These are phyloP conservation scores for Rotaria macrura DNA, from an alignment of 2,888 invertebrate genomes.

Conservation along the genomic window DNA sequence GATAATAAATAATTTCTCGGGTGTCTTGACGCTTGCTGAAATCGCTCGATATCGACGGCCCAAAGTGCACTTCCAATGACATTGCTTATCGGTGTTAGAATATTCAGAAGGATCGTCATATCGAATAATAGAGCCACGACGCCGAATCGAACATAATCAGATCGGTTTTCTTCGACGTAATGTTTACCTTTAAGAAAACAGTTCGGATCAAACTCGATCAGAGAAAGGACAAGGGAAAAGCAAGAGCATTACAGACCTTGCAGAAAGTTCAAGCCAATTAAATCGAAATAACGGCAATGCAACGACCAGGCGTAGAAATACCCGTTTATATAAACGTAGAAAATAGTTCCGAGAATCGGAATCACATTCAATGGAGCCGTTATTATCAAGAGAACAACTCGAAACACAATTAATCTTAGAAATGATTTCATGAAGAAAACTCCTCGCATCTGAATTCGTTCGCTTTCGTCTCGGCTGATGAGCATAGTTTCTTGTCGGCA, in stretches of 20 bases:
- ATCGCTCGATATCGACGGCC: constrained; percentile 3
- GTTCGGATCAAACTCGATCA: no score
- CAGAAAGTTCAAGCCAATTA: background rate
- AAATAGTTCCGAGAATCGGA: background rate
- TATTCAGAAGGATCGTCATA: background rate
- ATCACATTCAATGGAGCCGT: background rate
- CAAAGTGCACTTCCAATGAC: constrained; percentile 17
- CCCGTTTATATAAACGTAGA: background rate
- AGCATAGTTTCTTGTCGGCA: background rate
- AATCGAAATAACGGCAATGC: background rate
- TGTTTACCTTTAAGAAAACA: background rate
- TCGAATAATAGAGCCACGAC: background rate
- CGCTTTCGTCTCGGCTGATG: background rate
- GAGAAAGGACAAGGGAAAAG: background rate
- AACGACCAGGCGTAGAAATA: background rate
- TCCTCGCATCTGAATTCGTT: background rate
- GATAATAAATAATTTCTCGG: constrained; percentile 6
- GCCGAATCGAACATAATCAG: background rate
- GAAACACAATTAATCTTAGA: background rate
- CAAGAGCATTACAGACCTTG: background rate
- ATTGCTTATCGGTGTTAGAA: constrained; percentile 1
- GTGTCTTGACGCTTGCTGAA: background rate
- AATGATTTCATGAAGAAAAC: background rate
- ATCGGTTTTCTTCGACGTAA: background rate
- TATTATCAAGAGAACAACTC: background rate